Evolutionary conservation across 2,113 vertebrate genomes (phyloP).

Genomic region (Tragelaphus buxtoni): DNA sequence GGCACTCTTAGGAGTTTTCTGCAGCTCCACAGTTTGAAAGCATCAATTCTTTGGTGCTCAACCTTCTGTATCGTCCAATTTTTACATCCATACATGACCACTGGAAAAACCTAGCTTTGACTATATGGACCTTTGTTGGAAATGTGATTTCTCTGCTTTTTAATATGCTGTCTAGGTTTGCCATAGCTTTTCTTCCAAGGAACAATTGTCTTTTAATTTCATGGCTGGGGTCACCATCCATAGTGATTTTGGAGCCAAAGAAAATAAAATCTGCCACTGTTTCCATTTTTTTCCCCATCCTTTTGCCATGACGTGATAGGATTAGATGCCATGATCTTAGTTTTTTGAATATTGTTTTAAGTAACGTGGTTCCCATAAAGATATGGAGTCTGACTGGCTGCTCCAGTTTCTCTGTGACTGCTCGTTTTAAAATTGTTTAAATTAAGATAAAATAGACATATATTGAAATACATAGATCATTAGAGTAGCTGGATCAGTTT

Average conservation of each 20-base stretch:
- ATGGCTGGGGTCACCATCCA: background rate
- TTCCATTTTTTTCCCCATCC: background rate
- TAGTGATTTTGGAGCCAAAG: background rate
- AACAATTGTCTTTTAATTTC: background rate
- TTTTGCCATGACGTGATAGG: background rate
- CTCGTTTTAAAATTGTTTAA: background rate
- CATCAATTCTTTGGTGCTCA: background rate
- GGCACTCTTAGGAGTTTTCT: background rate
- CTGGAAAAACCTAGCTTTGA: background rate
- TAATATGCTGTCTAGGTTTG: background rate
- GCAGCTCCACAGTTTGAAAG: background rate
- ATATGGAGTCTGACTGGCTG: background rate
- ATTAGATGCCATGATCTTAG: background rate
- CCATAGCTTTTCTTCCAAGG: background rate
- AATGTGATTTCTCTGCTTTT: background rate
- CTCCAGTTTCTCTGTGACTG: background rate
- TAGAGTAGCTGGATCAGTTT: too few relatives aligned
- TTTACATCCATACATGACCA: background rate
- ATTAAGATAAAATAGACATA: background rate
- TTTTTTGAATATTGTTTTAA: background rate
- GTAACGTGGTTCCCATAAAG: background rate
- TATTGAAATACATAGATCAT: background rate
- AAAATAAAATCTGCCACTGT: background rate
- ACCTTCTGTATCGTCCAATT: background rate
- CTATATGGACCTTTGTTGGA: background rate